phyloP scores from a whole-genome alignment of 2,888 invertebrate genomes.

The Tanytarsus gracilentus region DNA sequence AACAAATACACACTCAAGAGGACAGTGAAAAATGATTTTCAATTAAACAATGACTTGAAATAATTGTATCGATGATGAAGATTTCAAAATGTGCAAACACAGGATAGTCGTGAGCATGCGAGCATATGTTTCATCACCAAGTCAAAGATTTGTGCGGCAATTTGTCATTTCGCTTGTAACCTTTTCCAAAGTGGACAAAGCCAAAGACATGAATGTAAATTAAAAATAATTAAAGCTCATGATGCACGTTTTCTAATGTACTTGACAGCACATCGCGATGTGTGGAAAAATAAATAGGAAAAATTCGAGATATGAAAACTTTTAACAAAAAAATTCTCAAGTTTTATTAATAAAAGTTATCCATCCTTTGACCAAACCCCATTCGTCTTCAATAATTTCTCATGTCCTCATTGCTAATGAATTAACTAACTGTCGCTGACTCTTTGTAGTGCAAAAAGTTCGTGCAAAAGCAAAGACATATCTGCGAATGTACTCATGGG shows the following conservation, averaged over 20 bases:
- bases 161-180: slow-evolving; percentile 4
- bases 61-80: slow-evolving; percentile 17
- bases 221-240: slow-evolving; percentile 12
- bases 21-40: slow-evolving; percentile 16
- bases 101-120: neutral
- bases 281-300: too few species aligned
- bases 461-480: too few species aligned
- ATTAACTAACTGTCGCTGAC: too few species aligned
- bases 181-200: neutral
- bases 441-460: too few species aligned
- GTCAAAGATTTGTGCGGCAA: neutral
- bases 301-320: too few species aligned
- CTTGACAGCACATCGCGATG: neutral
- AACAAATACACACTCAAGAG: too few species aligned
- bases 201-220: neutral
- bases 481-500: too few species aligned
- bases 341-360: too few species aligned
- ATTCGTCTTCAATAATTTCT: too few species aligned
- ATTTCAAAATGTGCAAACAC: neutral
- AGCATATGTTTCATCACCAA: neutral
- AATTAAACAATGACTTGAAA: slow-evolving; percentile 23
- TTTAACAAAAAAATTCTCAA: too few species aligned
- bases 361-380: too few species aligned
- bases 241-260: neutral
- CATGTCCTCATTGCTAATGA: too few species aligned